phyloP scores from a whole-genome alignment of 2,888 invertebrate species.

The Hermaeophaga mercurialis region DNA sequence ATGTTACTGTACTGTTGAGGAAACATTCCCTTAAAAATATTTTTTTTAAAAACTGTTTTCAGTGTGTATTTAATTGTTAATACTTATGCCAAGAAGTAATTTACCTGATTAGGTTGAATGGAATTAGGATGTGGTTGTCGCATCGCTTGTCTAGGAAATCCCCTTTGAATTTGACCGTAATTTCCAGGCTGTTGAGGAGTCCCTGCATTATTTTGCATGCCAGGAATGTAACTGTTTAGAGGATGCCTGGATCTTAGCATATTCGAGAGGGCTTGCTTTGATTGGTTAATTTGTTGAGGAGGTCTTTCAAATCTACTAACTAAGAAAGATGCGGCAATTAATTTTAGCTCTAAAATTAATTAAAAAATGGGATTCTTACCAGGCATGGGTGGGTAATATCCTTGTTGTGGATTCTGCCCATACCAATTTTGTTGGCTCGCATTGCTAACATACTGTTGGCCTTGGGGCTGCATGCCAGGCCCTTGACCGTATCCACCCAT shows the following conservation, averaged over 20 bases:
- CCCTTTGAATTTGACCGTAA: slow-evolving; percentile 58
- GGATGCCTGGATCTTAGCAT: slow-evolving; percentile 83
- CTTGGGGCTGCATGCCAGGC: slow-evolving; percentile 47
- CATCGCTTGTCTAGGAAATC: slow-evolving; percentile 59
- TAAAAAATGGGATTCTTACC: slow-evolving; percentile 39
- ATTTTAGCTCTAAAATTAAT: no score
- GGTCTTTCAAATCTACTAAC: slow-evolving; percentile 60
- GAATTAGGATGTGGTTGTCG: slow-evolving; percentile 55
- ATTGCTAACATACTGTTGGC: slow-evolving; percentile 54
- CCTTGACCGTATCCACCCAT: slow-evolving; percentile 46
- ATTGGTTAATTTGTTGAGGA: slow-evolving; percentile 69
- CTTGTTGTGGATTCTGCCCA: slow-evolving; percentile 58
- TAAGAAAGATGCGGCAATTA: slow-evolving; percentile 14
- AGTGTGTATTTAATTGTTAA: slow-evolving; percentile 10
- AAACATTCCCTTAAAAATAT: slow-evolving; percentile 60
- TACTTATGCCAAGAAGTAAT: background rate
- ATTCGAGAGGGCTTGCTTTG: slow-evolving; percentile 84
- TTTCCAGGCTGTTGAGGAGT: slow-evolving; percentile 53
- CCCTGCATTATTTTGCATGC: slow-evolving; percentile 46
- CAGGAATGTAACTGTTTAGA: slow-evolving; percentile 58
- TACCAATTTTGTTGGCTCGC: slow-evolving; percentile 65
- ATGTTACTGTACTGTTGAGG: slow-evolving; percentile 67
- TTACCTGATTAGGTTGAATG: slow-evolving; percentile 56
- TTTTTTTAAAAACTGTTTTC: no score
- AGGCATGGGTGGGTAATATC: slow-evolving; percentile 61